phyloP scores from a whole-genome alignment of 2,888 invertebrate species.

The Eristalinus aeneus region DNA sequence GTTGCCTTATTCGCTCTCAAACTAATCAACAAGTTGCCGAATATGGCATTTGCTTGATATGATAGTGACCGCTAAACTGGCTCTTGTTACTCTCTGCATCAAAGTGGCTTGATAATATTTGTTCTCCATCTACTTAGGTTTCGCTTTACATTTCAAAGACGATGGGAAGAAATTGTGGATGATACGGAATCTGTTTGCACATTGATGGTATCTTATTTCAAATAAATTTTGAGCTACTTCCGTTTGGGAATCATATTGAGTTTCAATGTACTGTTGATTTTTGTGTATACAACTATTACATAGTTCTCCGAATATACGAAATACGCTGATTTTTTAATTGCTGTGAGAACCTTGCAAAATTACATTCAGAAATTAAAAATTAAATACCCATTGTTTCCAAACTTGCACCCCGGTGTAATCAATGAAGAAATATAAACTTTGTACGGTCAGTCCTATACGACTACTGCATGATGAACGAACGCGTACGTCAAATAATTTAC shows the following conservation, averaged over 20 bases:
- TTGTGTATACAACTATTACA: neutral
- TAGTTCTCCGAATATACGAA: too few relatives aligned
- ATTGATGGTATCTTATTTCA: neutral
- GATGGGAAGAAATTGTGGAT: neutral
- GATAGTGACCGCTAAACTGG: slow-evolving; percentile 40
- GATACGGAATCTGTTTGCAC: neutral
- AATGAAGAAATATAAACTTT: neutral
- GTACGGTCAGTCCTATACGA: neutral
- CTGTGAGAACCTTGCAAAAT: neutral
- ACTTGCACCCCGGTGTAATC: neutral
- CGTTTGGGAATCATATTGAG: neutral
- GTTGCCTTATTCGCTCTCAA: slow-evolving; percentile 2
- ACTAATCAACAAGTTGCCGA: slow-evolving; percentile 27
- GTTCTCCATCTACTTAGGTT: neutral
- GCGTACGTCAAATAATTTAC: neutral
- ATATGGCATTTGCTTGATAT: slow-evolving; percentile 10
- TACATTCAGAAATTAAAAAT: neutral
- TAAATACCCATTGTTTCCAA: neutral
- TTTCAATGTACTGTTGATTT: neutral
- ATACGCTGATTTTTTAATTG: too few relatives aligned
- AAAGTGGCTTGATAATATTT: neutral
- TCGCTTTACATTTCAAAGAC: neutral
- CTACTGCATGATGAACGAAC: neutral
- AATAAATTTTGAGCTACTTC: neutral
- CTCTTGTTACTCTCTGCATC: neutral